These are phyloP conservation scores for Yponomeuta plumbellus DNA, from an alignment of 2,888 invertebrate species.

Conservation along the genomic window DNA sequence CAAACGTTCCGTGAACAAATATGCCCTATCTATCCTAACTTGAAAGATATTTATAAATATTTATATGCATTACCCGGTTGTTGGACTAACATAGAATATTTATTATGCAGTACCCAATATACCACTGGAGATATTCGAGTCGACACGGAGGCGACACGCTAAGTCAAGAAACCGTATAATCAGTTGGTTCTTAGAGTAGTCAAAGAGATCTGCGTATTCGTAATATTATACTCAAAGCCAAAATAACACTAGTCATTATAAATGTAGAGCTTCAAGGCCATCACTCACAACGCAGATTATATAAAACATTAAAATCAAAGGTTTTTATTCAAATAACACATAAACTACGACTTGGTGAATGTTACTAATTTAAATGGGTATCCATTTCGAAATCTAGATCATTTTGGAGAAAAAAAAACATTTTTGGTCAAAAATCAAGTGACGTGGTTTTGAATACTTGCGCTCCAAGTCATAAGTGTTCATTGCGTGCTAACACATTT, in stretches of 20 bases:
- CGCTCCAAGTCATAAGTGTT: too few relatives aligned
- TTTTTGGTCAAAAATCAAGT: too few relatives aligned
- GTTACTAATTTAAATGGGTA: too few relatives aligned
- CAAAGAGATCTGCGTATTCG: constrained; percentile 26
- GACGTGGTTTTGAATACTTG: too few relatives aligned
- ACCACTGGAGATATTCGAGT: constrained; percentile 76
- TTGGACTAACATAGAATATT: constrained; percentile 70
- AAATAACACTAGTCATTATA: constrained; percentile 58
- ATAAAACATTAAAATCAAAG: too few relatives aligned
- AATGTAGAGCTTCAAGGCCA: constrained; percentile 46
- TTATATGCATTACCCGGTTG: constrained; percentile 18
- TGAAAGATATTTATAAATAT: neutral
- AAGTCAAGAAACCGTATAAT: constrained; percentile 76
- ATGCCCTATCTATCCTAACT: neutral
- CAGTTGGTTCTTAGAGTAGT: constrained; percentile 74
- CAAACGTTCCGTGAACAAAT: neutral
- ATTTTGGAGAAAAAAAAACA: too few relatives aligned
- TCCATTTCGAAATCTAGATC: too few relatives aligned
- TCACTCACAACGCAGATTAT: too few relatives aligned
- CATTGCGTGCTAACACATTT: too few relatives aligned
- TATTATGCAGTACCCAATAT: constrained; percentile 77
- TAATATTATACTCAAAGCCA: constrained; percentile 44
- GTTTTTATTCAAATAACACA: too few relatives aligned
- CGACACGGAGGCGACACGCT: constrained; percentile 71
- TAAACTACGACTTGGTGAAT: too few relatives aligned